phyloP scores from a whole-genome alignment of 2,113 vertebrate genomes.

The Phyllopteryx taeniolatus region DNA sequence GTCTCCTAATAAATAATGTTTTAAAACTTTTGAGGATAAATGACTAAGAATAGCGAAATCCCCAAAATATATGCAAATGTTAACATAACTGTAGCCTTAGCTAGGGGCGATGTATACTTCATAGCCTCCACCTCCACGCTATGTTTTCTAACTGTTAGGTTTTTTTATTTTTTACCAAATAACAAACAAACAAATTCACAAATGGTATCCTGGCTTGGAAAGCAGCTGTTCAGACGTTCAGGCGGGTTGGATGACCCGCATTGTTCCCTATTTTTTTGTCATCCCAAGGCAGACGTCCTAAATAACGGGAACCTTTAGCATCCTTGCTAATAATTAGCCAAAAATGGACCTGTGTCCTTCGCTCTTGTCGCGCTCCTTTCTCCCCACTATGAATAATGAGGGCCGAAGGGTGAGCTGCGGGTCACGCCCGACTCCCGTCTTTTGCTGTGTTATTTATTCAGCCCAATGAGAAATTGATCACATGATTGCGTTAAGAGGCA shows the following conservation, averaged over 20 bases:
- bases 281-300: neutral
- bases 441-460: slow-evolving; percentile 95
- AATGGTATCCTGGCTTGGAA: neutral
- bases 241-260: neutral
- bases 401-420: slow-evolving; percentile 82
- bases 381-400: slow-evolving; percentile 91
- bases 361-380: slow-evolving; percentile 43
- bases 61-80: no score
- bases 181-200: neutral
- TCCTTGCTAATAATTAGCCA: slow-evolving; percentile 81
- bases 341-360: slow-evolving; percentile 81
- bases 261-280: no score
- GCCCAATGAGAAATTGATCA: slow-evolving; percentile 99
- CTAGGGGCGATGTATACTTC: no score
- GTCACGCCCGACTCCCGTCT: slow-evolving; percentile 87
- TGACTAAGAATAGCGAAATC: no score
- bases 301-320: neutral
- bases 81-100: no score
- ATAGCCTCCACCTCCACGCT: no score
- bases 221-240: neutral
- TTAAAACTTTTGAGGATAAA: no score
- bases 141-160: neutral
- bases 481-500: slow-evolving; percentile 93
- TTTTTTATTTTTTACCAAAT: neutral
- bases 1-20: no score